These are phyloP conservation scores for Himalopsyche anomala DNA, from an alignment of 2,888 invertebrate genomes.

Conservation along the genomic window DNA sequence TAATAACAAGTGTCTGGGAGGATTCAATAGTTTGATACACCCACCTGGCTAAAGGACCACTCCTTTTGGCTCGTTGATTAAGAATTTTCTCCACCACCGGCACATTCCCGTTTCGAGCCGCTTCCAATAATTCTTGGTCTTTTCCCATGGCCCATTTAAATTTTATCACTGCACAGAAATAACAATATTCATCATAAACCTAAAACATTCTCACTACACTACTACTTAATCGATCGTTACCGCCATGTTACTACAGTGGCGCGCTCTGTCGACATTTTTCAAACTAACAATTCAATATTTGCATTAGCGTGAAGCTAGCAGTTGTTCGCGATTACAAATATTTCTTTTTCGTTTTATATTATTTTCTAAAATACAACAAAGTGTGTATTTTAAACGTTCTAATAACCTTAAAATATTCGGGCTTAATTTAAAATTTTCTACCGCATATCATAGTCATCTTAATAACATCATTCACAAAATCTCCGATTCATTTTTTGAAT, in stretches of 20 bases:
- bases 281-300: conserved; percentile 71
- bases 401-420: too few species aligned
- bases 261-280: conserved; percentile 74
- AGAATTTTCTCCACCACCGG: conserved; percentile 93
- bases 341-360: too few species aligned
- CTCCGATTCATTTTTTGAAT: not conserved
- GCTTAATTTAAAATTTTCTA: too few species aligned
- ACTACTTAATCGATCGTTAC: conserved; percentile 86
- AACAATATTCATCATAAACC: conserved; percentile 74
- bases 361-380: not conserved
- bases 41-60: conserved; percentile 95
- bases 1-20: conserved; percentile 62
- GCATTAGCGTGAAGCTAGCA: conserved; percentile 55
- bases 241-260: conserved; percentile 82
- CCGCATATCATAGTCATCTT: too few species aligned
- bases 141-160: conserved; percentile 88
- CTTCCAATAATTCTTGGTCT: conserved; percentile 97
- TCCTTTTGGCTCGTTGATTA: conserved; percentile 91
- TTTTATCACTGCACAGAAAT: conserved; percentile 67
- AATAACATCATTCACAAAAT: not conserved
- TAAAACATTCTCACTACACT: conserved; percentile 78
- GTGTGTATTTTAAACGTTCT: not conserved
- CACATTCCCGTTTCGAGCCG: conserved; percentile 94
- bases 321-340: conserved; percentile 33
- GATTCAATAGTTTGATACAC: conserved; percentile 57